phyloP scores from a whole-genome alignment of 2,113 vertebrate genomes.

The Mastomys natalensis region DNA sequence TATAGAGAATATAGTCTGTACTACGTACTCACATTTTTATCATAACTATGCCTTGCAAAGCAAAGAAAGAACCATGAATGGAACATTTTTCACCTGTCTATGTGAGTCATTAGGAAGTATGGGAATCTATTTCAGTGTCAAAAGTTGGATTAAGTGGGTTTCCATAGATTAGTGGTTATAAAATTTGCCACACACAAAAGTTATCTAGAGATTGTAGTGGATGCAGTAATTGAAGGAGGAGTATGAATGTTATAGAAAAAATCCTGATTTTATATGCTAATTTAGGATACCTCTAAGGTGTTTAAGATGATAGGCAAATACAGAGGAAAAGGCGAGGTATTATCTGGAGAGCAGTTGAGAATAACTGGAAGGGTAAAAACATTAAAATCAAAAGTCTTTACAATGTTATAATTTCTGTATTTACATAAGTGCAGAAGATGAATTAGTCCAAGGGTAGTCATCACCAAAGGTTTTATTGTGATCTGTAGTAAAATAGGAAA shows the following conservation, averaged over 20 bases:
- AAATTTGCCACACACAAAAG: not conserved
- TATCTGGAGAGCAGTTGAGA: not conserved
- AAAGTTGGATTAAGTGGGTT: not conserved
- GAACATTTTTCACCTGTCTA: not conserved
- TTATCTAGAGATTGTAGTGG: not conserved
- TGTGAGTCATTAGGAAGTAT: not conserved
- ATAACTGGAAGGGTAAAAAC: not conserved
- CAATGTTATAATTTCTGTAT: not conserved
- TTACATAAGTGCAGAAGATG: not conserved
- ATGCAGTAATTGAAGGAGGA: not conserved
- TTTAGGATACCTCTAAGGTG: not conserved
- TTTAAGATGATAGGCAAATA: not conserved
- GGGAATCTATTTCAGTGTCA: not conserved
- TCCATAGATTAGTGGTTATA: not conserved
- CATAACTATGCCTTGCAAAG: not conserved
- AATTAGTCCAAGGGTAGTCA: not conserved
- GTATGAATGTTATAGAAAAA: not conserved
- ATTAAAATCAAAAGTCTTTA: not conserved
- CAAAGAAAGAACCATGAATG: not conserved
- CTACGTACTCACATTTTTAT: not conserved
- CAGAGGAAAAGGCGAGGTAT: not conserved
- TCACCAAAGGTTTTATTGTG: not conserved
- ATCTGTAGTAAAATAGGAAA: not conserved
- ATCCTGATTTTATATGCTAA: not conserved
- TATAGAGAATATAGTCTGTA: not conserved